A percentile compares a stretch with the other conserved stretches of the same genome.
Conservation (phyloP, 2,113 vertebrate species). For the Heterotis niloticus region DNA sequence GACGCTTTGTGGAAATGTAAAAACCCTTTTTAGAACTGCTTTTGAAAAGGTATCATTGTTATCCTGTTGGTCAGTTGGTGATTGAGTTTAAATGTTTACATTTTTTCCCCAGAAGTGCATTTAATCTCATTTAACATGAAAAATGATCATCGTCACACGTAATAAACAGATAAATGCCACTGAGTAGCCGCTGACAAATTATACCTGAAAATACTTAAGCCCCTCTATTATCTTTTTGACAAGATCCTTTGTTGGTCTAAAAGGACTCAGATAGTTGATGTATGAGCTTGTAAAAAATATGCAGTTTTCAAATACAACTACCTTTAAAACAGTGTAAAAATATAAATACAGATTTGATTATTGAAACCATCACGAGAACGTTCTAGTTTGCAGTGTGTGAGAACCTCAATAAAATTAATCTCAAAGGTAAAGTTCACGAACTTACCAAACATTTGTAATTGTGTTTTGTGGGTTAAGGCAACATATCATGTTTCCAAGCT, state of each 20-base stretch:
- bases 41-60: neutral
- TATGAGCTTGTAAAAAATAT: too few species aligned
- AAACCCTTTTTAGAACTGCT: neutral
- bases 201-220: conserved; percentile 22
- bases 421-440: too few species aligned
- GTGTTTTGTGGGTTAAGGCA: too few species aligned
- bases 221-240: conserved; percentile 37
- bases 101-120: neutral
- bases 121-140: neutral
- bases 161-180: neutral
- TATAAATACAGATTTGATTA: too few species aligned
- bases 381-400: too few species aligned
- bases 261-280: conserved; percentile 22
- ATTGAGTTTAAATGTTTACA: conserved; percentile 9
- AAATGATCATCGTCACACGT: neutral
- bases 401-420: too few species aligned
- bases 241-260: conserved; percentile 21
- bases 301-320: too few species aligned
- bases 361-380: too few species aligned
- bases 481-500: too few species aligned
- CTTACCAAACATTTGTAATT: too few species aligned
- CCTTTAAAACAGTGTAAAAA: neutral
- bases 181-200: neutral
- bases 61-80: neutral
- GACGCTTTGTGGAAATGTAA: neutral